Percentiles rank a stretch among this genome's conserved stretches.
phyloP scores from a whole-genome alignment of 1,140 invertebrate species.

The Leptoteleia sp. region DNA sequence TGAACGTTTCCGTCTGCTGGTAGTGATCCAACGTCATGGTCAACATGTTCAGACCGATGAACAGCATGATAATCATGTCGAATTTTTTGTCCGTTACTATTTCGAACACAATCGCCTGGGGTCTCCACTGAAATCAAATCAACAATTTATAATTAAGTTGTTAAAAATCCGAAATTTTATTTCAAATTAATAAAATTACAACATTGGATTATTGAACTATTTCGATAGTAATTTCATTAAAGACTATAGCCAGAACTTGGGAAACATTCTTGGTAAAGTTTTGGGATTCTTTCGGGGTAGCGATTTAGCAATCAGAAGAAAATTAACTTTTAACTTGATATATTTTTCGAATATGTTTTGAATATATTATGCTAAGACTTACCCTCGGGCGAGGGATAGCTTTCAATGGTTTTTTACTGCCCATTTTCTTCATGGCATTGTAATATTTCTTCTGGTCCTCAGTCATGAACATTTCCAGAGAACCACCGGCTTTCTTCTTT shows the following conservation, averaged over 20 bases:
- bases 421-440: conserved; percentile 99
- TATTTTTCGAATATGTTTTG: too few relatives aligned
- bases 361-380: too few relatives aligned
- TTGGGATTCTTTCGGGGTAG: too few relatives aligned
- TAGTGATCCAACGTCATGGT: conserved; percentile 99
- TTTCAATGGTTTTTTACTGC: conserved; percentile 98
- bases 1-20: conserved; percentile 91
- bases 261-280: too few relatives aligned
- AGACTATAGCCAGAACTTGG: too few relatives aligned
- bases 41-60: conserved; percentile 99
- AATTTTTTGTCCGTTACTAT: conserved; percentile 99
- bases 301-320: too few relatives aligned
- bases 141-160: too few relatives aligned
- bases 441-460: conserved; percentile 99
- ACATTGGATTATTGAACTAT: too few relatives aligned
- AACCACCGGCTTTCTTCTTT: conserved; percentile 99
- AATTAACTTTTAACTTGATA: too few relatives aligned
- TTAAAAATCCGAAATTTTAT: too few relatives aligned
- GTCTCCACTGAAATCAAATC: conserved; percentile 95
- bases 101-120: conserved; percentile 97
- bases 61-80: conserved; percentile 99
- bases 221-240: too few relatives aligned
- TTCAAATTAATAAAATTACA: too few relatives aligned
- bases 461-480: conserved; percentile 99
- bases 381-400: conserved; percentile 98